Conservation (phyloP, 2,888 invertebrate genomes). For the Ceraclea dissimilis region DNA sequence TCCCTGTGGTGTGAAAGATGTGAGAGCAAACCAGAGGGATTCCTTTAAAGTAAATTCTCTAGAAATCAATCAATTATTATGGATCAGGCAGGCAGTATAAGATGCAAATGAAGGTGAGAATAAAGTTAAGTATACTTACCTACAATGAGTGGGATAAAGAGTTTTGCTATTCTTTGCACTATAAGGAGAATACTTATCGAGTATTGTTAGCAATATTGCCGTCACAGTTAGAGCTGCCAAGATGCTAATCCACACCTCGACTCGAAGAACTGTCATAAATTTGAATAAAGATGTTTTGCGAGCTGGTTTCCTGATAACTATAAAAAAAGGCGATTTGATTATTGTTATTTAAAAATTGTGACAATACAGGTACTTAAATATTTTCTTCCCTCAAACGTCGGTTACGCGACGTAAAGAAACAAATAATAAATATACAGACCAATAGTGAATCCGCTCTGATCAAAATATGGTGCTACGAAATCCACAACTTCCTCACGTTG, state of each 20-base stretch:
- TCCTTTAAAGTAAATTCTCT: conserved; percentile 85
- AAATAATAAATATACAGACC: too few relatives aligned
- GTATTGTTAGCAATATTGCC: conserved; percentile 79
- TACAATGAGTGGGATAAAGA: conserved; percentile 71
- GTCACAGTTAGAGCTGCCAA: conserved; percentile 75
- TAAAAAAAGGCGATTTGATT: conserved; percentile 26
- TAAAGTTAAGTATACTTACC: conserved; percentile 34
- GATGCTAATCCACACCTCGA: conserved; percentile 86
- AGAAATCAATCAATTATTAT: conserved; percentile 12
- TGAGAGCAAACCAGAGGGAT: conserved; percentile 89
- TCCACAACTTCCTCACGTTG: conserved; percentile 86
- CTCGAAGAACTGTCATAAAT: conserved; percentile 84
- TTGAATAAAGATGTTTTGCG: conserved; percentile 80
- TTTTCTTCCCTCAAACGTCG: too few relatives aligned
- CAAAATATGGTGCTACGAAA: conserved; percentile 85
- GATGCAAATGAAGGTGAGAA: too few relatives aligned
- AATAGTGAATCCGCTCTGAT: conserved; percentile 85
- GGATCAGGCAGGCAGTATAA: too few relatives aligned
- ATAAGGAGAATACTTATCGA: conserved; percentile 86
- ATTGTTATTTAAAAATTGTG: not conserved
- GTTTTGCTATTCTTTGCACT: conserved; percentile 76
- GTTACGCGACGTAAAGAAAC: too few relatives aligned
- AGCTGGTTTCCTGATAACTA: conserved; percentile 77
- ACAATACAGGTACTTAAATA: not conserved
- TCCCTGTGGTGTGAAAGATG: conserved; percentile 88